Evolutionary conservation across 1,140 invertebrate genomes (phyloP).

Genomic region (Hyles vespertilio): DNA sequence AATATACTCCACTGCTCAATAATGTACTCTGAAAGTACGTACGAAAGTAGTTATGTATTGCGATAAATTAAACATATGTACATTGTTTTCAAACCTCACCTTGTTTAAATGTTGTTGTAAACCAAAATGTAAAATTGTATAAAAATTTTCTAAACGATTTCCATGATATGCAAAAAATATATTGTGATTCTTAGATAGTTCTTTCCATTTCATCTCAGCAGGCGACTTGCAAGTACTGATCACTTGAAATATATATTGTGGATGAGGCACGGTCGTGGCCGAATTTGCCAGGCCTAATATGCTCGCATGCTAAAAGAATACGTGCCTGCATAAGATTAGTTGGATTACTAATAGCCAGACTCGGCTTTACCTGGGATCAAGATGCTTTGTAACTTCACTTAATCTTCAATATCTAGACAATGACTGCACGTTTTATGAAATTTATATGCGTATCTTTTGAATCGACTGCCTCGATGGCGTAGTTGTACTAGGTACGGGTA

Average conservation of each 20-base stretch:
- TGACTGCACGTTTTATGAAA: too few relatives aligned
- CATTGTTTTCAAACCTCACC: constrained; percentile 58
- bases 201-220: constrained; percentile 77
- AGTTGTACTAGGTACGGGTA: too few relatives aligned
- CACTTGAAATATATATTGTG: constrained; percentile 82
- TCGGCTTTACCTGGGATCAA: too few relatives aligned
- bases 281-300: constrained; percentile 74
- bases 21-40: constrained; percentile 75
- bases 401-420: too few relatives aligned
- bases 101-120: constrained; percentile 86
- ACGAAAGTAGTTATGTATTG: background rate
- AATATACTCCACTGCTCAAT: constrained; percentile 86
- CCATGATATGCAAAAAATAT: constrained; percentile 86
- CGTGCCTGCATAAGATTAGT: too few relatives aligned
- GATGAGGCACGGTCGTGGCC: constrained; percentile 65
- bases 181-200: constrained; percentile 73
- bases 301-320: constrained; percentile 72
- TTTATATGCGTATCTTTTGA: too few relatives aligned
- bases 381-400: too few relatives aligned
- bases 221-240: constrained; percentile 72
- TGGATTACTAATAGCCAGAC: too few relatives aligned
- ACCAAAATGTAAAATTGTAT: constrained; percentile 87
- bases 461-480: too few relatives aligned
- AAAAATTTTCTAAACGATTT: constrained; percentile 87
- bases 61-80: background rate